These are phyloP conservation scores for Brotula barbata DNA, from an alignment of 2,797 vertebrate genomes.

Conservation along the genomic window DNA sequence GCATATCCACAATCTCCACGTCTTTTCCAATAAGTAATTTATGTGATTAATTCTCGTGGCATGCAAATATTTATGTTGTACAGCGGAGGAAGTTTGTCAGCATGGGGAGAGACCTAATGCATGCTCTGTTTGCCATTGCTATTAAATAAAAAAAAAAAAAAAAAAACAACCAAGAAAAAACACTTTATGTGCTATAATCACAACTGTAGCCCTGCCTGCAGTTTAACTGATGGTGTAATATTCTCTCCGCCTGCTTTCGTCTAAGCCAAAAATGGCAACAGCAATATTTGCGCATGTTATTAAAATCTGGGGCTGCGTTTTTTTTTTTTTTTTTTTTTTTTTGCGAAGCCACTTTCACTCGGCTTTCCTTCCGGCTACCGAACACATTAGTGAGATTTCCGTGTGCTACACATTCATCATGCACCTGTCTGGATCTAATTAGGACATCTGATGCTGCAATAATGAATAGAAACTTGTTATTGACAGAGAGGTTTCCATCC, in stretches of 20 bases:
- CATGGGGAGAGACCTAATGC: conserved; percentile 26
- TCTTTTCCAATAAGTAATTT: conserved; percentile 46
- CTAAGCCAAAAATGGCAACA: conserved; percentile 47
- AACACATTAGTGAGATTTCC: conserved; percentile 1
- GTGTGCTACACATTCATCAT: conserved; percentile 10
- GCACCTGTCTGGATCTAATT: conserved; percentile 7
- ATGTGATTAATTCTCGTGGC: conserved; percentile 50
- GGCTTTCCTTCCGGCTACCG: conserved; percentile 15
- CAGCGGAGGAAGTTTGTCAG: conserved; percentile 32
- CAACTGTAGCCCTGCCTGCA: conserved; percentile 15
- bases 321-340: too few species aligned
- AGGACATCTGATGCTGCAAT: not conserved
- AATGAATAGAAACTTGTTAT: not conserved
- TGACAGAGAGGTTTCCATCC: too few species aligned
- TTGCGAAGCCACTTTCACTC: conserved; percentile 9
- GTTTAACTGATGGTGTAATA: conserved; percentile 57
- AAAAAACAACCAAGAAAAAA: too few species aligned
- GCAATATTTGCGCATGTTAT: conserved; percentile 56
- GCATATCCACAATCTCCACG: conserved; percentile 7
- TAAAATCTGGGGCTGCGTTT: conserved; percentile 33
- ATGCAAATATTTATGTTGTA: conserved; percentile 46
- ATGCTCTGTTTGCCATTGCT: conserved; percentile 26
- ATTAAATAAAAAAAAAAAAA: too few species aligned
- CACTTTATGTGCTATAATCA: conserved; percentile 32
- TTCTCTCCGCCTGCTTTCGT: conserved; percentile 29